These are phyloP conservation scores for Dinothrombium tinctorium DNA, from an alignment of 1,140 invertebrate genomes.

Conservation along the genomic window DNA sequence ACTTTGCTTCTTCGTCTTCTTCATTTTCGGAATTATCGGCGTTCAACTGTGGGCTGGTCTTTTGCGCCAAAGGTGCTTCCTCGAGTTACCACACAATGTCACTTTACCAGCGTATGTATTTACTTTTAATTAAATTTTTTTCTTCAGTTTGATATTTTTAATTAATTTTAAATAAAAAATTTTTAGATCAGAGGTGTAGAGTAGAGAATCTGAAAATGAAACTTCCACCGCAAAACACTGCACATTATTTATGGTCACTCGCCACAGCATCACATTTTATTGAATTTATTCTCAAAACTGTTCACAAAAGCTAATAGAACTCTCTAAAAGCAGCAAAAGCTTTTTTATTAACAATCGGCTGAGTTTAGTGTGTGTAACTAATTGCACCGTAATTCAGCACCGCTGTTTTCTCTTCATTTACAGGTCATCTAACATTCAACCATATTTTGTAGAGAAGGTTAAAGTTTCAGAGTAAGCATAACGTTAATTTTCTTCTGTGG, in stretches of 20 bases:
- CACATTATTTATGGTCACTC: too few species aligned
- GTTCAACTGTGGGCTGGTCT: constrained; percentile 98
- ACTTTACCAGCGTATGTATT: constrained; percentile 30
- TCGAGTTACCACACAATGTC: constrained; percentile 24
- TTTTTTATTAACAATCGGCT: too few species aligned
- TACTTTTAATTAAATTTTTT: background rate
- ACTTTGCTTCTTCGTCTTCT: constrained; percentile 99
- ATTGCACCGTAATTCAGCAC: too few species aligned
- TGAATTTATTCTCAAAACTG: too few species aligned
- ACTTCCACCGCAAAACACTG: background rate
- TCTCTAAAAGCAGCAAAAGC: too few species aligned
- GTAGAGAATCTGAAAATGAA: too few species aligned
- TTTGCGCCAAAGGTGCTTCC: constrained; percentile 70
- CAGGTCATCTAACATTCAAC: background rate
- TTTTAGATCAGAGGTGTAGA: background rate
- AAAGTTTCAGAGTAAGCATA: background rate
- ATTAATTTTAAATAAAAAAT: background rate
- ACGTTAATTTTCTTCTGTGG: background rate
- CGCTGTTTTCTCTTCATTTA: too few species aligned
- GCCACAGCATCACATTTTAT: too few species aligned
- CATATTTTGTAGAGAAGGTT: constrained; percentile 5
- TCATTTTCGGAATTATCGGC: constrained; percentile 98
- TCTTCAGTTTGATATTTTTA: background rate
- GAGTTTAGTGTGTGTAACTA: too few species aligned
- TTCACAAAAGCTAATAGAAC: too few species aligned